Conservation (phyloP, 2,797 vertebrate species). For the Periophthalmus magnuspinnatus region DNA sequence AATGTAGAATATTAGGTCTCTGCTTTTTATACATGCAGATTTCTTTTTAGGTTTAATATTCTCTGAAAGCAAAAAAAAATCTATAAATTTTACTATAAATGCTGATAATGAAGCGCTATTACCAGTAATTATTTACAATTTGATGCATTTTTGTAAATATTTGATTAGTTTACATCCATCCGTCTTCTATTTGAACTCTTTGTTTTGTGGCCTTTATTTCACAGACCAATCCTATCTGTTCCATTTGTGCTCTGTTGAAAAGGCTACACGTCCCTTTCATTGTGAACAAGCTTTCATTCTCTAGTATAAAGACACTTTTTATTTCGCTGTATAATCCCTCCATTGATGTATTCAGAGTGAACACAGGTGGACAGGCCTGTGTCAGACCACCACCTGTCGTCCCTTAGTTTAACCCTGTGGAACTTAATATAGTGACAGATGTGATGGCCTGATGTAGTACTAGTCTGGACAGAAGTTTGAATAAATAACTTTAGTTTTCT, state of each 20-base stretch:
- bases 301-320: slow-evolving; percentile 25
- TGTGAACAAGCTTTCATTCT: slow-evolving; percentile 18
- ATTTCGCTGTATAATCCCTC: slow-evolving; percentile 33
- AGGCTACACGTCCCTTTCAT: slow-evolving; percentile 20
- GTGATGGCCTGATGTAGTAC: slow-evolving; percentile 1
- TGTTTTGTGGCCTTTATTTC: not conserved
- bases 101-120: too few species aligned
- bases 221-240: slow-evolving; percentile 3
- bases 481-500: too few species aligned
- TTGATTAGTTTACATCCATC: too few species aligned
- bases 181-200: too few species aligned
- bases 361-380: slow-evolving; percentile 26
- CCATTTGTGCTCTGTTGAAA: slow-evolving; percentile 16
- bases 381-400: slow-evolving; percentile 10
- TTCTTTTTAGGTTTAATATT: not conserved
- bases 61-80: not conserved
- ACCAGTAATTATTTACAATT: too few species aligned
- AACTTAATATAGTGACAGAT: slow-evolving; percentile 28
- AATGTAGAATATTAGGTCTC: too few species aligned
- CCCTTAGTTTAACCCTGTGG: slow-evolving; percentile 31
- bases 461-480: too few species aligned
- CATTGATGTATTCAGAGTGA: slow-evolving; percentile 37
- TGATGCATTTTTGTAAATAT: too few species aligned
- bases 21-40: too few species aligned
- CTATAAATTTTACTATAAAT: not conserved